These are phyloP conservation scores for Tenebrio molitor DNA, from an alignment of 1,140 invertebrate species.

Conservation along the genomic window DNA sequence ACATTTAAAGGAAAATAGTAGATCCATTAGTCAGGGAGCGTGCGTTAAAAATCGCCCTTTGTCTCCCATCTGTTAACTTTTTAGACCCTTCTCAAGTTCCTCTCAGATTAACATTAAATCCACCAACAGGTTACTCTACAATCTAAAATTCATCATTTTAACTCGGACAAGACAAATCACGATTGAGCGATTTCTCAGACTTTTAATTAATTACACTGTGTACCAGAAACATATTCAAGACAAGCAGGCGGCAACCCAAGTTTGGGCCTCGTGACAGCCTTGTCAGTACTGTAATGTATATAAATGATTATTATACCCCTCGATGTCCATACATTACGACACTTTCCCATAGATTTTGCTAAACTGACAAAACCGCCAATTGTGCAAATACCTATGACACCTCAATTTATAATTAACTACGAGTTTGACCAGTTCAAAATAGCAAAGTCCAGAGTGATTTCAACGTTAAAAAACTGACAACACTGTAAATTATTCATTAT, in stretches of 20 bases:
- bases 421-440: too few species aligned
- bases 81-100: slow-evolving; percentile 20
- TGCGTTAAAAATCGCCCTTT: slow-evolving; percentile 43
- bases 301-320: too few species aligned
- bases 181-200: slow-evolving; percentile 12
- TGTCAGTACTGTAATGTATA: slow-evolving; percentile 5
- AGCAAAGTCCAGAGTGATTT: too few species aligned
- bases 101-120: slow-evolving; percentile 24
- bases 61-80: slow-evolving; percentile 34
- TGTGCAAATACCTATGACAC: too few species aligned
- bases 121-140: slow-evolving; percentile 27
- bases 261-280: not conserved
- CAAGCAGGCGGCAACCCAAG: slow-evolving; percentile 9
- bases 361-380: too few species aligned
- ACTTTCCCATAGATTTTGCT: too few species aligned
- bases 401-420: too few species aligned
- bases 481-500: too few species aligned
- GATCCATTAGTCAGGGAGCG: slow-evolving; percentile 39
- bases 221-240: slow-evolving; percentile 4
- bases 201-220: slow-evolving; percentile 18
- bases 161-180: not conserved
- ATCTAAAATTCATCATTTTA: slow-evolving; percentile 12
- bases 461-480: too few species aligned
- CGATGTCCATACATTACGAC: too few species aligned
- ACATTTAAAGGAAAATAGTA: slow-evolving; percentile 41